Evolutionary conservation across 2,113 vertebrate genomes (phyloP), one percentile per base, ranked within the genome.

Genomic region (Egretta garzetta): DNA sequence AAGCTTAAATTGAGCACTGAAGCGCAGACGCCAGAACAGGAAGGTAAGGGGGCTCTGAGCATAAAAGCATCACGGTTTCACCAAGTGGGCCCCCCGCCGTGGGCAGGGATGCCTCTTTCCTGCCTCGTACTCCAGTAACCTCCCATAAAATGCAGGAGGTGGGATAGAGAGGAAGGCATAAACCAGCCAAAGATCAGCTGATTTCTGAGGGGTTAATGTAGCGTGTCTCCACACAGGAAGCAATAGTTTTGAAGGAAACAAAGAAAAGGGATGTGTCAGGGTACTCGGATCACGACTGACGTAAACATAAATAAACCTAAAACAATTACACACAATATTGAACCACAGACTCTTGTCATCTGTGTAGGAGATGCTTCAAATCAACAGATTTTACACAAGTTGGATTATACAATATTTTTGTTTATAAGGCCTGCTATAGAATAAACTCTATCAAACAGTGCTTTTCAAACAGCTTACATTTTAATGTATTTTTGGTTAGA

Each of bases 191-290:
- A 73, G 50, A 76, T 8, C n/a, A 63, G 53, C 9, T 26, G 5
- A 59, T 56, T 94, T 88, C 74, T 66, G 60, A 92, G 91, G 88
- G 67, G 96, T 97, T 97, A 96, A 96, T 77, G 50, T 95, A 90
- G 77, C 39, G 2, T 95, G 94, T 60, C 89, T 93, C 80, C 59
- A 91, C 53, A 75, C 84, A 95, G 97, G 96, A 97, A 97, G 92
- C 23, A 93, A 93, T 84, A 75, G 24, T 77, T 90, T 80, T 75
- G 43, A 90, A 86, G 67, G 93, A 95, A 96, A 95, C 74, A 93
- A 96, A 96, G 88, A 73, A 93, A 91, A 91, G 1, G 20, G 83
- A 97, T 70, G 53, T 92, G 62, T 60, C 70, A 41, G 80, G 58
- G 80, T 66, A 72, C 68, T 91, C 6, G 0, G 27, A 77, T 59